Evolutionary conservation across 2,797 vertebrate genomes (phyloP).

Genomic region (Muraenolepis orangiensis): DNA sequence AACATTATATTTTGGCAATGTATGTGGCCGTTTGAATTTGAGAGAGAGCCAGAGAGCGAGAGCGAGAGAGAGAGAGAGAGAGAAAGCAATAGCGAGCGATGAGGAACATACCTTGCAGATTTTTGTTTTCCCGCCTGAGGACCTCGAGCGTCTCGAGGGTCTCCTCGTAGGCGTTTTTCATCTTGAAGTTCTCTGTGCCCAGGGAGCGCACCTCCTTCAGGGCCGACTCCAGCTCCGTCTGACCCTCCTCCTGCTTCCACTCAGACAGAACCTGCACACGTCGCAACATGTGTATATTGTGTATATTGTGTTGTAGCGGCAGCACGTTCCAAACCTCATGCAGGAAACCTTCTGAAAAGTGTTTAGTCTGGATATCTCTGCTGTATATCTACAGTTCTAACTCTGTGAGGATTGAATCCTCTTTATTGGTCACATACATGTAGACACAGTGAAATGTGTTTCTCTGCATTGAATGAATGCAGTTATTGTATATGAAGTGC

Average conservation of each 20-base stretch:
- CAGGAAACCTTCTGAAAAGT: too few species aligned
- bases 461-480: too few species aligned
- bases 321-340: too few species aligned
- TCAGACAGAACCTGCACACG: constrained; percentile 45
- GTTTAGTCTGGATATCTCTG: too few species aligned
- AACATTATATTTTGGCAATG: neutral
- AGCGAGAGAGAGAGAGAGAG: too few species aligned
- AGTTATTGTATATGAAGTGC: too few species aligned
- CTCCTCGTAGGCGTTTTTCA: constrained; percentile 75
- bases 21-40: too few species aligned
- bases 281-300: neutral
- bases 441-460: too few species aligned
- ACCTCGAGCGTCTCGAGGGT: constrained; percentile 72
- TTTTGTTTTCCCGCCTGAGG: constrained; percentile 75
- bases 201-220: constrained; percentile 70
- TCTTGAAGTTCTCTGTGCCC: constrained; percentile 73
- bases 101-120: constrained; percentile 46
- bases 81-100: neutral
- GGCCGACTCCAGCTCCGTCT: constrained; percentile 68
- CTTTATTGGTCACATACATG: too few species aligned
- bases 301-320: neutral
- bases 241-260: constrained; percentile 72
- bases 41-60: too few species aligned
- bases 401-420: too few species aligned
- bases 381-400: too few species aligned